A percentile compares a stretch with the other conserved stretches of the same genome.
Conservation (phyloP, 2,113 vertebrate species). For the Budorcas taxicolor region DNA sequence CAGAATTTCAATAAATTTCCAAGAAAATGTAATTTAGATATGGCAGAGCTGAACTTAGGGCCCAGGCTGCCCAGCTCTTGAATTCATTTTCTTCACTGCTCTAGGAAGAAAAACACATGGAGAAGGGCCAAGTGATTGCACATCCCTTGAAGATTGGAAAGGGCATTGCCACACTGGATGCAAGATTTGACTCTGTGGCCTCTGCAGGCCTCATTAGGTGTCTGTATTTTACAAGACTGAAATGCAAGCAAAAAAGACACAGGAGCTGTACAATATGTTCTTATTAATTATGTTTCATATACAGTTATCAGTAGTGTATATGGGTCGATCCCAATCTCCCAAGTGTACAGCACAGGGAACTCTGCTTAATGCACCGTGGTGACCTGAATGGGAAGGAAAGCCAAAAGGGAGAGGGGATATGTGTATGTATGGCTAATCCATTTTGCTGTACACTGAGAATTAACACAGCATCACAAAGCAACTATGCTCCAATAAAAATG, state of each 20-base stretch:
- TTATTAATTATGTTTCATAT: background rate
- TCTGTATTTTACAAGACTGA: background rate
- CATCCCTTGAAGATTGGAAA: background rate
- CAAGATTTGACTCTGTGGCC: background rate
- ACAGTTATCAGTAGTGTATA: background rate
- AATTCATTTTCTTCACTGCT: background rate
- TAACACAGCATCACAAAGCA: background rate
- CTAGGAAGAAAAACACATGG: background rate
- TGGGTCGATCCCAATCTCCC: background rate
- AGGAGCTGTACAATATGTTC: background rate
- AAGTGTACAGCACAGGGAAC: background rate
- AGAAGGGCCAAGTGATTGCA: background rate
- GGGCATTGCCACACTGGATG: background rate
- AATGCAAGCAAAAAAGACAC: background rate
- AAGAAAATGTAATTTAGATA: background rate
- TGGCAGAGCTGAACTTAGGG: background rate
- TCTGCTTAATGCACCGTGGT: background rate
- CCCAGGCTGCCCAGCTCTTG: background rate
- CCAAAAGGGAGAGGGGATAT: background rate
- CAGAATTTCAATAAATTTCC: background rate
- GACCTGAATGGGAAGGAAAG: background rate
- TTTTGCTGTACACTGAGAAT: background rate
- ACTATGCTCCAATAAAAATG: background rate
- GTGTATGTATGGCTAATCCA: background rate
- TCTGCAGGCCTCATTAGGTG: background rate